These are phyloP conservation scores for Theristicus caerulescens DNA, from an alignment of 2,113 vertebrate genomes.

Conservation along the genomic window DNA sequence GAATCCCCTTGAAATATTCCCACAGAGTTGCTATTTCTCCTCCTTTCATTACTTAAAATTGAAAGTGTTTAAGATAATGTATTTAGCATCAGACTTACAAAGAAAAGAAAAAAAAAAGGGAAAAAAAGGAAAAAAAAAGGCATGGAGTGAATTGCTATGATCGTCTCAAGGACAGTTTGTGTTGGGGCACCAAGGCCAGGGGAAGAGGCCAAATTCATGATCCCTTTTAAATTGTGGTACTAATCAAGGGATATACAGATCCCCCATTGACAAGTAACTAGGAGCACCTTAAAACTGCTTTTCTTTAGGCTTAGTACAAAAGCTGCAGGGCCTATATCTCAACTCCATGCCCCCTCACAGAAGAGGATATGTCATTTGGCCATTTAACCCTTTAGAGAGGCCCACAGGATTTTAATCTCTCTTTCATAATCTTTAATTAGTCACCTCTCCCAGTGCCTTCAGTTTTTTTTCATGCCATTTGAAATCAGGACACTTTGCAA, in stretches of 20 bases:
- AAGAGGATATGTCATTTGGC: not conserved
- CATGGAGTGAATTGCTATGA: not conserved
- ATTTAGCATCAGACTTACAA: not conserved
- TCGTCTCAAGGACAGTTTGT: not conserved
- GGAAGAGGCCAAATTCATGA: not conserved
- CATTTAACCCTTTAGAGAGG: not conserved
- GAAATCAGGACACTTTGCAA: conserved; percentile 10
- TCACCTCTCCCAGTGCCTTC: conserved; percentile 13
- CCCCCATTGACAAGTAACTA: not conserved
- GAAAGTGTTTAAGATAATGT: conserved; percentile 3
- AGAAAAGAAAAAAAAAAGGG: not conserved
- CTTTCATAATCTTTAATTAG: conserved; percentile 54
- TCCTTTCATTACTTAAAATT: conserved; percentile 6
- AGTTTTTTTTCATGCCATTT: conserved; percentile 5
- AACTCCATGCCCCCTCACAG: not conserved
- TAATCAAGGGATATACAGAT: not conserved
- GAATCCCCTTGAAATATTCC: conserved; percentile 39
- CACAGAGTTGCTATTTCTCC: not conserved
- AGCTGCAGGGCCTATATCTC: not conserved
- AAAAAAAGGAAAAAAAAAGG: not conserved
- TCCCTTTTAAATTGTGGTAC: not conserved
- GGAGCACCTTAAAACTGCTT: not conserved
- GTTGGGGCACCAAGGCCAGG: not conserved
- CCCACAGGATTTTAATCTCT: conserved; percentile 28
- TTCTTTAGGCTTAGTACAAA: not conserved